Evolutionary conservation across 2,797 vertebrate species (phyloP), one percentile per base, ranked within the genome.

Genomic region (Thunnus albacares): DNA sequence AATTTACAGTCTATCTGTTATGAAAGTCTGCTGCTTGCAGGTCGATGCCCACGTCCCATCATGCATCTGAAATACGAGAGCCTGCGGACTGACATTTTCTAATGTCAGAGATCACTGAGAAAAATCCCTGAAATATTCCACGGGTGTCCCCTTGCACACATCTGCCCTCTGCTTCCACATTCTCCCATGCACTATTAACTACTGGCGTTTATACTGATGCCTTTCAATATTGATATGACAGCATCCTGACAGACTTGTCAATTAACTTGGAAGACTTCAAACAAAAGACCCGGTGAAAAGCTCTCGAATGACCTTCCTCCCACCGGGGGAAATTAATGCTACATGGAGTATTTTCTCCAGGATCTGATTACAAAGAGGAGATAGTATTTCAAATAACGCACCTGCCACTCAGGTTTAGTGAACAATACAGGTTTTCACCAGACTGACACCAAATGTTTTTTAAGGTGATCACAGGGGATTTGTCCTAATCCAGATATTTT

Each of bases 101-200:
- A 60, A 82, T 84, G 85, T 78, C 75, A 76, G 41, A 59, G 26
- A 41, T 69, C n/a, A 7, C 51, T 65, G 47, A 63, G 64, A 82
- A 75, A 73, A 76, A 69, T 52, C 28, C 12, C 52, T 84, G 43
- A 86, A 90, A 86, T 90, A 90, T 90, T 87, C 74, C 79, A 20
- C 6, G 14, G 14, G 52, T 81, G 43, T 83, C 71, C 59, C 33
- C 45, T 65, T 60, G 55, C 64, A 73, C 45, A 30, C 41, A 43
- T 65, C 51, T 57, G 35, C 38, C 45, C 52, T 43, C 30, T 43
- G 67, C 64, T 26, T 75, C 64, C 69, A 30, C 61, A 13, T 13
- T 9, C 53, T 49, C 57, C 59, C 53, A 69, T 73, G 57, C 60
- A 70, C 60, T 77, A 78, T 72, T 80, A 84, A 84, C 24, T 55